phyloP scores from a whole-genome alignment of 2,888 invertebrate species.

The Tyria jacobaeae region DNA sequence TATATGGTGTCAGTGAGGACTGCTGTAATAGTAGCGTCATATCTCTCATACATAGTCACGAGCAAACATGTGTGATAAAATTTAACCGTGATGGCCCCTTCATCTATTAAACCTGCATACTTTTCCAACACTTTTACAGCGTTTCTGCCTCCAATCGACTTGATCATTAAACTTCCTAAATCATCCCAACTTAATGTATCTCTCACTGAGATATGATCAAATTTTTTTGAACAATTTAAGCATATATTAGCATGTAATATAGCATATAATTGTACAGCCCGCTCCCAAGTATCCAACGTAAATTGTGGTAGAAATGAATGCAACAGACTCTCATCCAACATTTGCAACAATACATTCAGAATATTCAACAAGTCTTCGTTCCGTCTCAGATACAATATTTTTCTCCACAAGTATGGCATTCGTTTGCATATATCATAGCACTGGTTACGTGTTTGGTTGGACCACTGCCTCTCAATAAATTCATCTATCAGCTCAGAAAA shows the following conservation, averaged over 20 bases:
- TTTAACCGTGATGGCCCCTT: conserved; percentile 86
- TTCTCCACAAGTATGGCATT: conserved; percentile 89
- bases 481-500: conserved; percentile 86
- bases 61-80: conserved; percentile 87
- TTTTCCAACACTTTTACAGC: conserved; percentile 86
- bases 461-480: conserved; percentile 84
- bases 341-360: conserved; percentile 87
- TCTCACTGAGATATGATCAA: conserved; percentile 76
- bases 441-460: conserved; percentile 71
- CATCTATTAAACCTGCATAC: conserved; percentile 84
- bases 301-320: conserved; percentile 85
- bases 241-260: conserved; percentile 87
- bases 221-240: conserved; percentile 86
- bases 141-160: conserved; percentile 86
- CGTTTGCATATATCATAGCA: conserved; percentile 85
- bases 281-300: conserved; percentile 87
- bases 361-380: conserved; percentile 83
- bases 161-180: conserved; percentile 86
- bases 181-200: conserved; percentile 87
- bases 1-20: conserved; percentile 78
- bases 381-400: conserved; percentile 82
- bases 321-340: conserved; percentile 85
- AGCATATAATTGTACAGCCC: conserved; percentile 83
- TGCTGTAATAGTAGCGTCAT: conserved; percentile 65
- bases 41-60: conserved; percentile 76